Base-by-base conservation (phyloP, 2,113 vertebrate genomes). In the Aythya baeri region DNA sequence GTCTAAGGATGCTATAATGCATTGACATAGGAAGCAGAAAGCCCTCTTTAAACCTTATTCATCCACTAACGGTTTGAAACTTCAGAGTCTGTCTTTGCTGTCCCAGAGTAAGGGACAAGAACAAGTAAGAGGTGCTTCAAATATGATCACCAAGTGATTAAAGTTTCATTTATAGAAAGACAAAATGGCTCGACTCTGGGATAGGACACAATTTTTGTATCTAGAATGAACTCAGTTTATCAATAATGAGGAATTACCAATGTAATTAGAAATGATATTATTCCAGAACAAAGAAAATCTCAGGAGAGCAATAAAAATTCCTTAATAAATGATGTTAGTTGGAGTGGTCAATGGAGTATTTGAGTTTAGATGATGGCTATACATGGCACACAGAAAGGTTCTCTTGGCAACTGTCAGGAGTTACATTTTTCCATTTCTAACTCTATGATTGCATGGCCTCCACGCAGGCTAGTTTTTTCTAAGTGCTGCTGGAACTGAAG, bases 401-500 rank as follows among this genome's bases (percentile, higher is more conserved):
- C 71, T 94, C 44, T 80, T 41, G 62, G 34, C n/a, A 93, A 82
- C 66, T 54, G 52, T 11, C 21, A 82, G 50, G 31, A 76, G 81
- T 94, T 57, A 49, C 50, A 22, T 77, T 66, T 72, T 88, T 70
- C 65, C 4, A 8, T 78, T 80, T 94, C 92, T 91, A 80, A 70
- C 71, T 73, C 84, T 41, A 0, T 59, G 88, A 93, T 83, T 67
- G 50, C 29, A 34, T 57, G 50, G 86, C 66, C 46, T 83, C 71
- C 1, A 1, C 17, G 27, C 70, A 38, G 38, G 50, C 31, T 34
- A 52, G 34, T 31, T 83, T 79, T 74, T 58, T 57, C 41, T 74
- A 83, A 86, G 62, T 75, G 70, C 63, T 85, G 63, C 67, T 76
- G 70, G 73, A 84, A 86, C 92, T 82, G 73, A 82, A 91, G 82